Base-by-base conservation (phyloP, 92 coral and sea anemone genomes). In the Metridium senile region DNA sequence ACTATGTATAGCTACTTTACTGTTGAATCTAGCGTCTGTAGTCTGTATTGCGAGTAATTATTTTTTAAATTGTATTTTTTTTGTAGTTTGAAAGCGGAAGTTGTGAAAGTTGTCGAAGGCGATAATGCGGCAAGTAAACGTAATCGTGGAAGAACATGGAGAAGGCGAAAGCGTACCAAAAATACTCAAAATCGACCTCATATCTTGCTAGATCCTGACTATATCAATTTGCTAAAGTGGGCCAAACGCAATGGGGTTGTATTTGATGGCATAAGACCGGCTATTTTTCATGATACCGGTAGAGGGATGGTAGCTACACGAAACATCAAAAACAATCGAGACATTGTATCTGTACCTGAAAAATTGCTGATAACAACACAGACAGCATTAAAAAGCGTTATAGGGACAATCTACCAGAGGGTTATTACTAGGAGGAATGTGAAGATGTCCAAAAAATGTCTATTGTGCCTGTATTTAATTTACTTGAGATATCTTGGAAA, bases 281-380 rank as follows among this genome's bases (percentile, higher is more conserved):
- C 93, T 0, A 29, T 63, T 8, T 95, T 95, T 66, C 43, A 84
- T 11, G 80, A 61, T 13, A 89, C 93, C 19, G 99, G 99, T 35
- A 70, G 99, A 70, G 99, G 99, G 1, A 71, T 95, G 78, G 75
- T 85, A 80, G 91, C 97, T 16, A 61, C 74, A 9, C 82, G 63
- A 58, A 82, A 70, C 34, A 86, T 95, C 8, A 49, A 6, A 27
- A 68, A 29, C 18, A 82, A 83, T 0, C 95, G 89, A 26, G 62
- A 81, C 10, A 78, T 95, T 68, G 83, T 95, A 26, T 89, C 93
- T 16, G 97, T 94, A 0, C 98, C 98, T 35, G 82, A 66, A 57
- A 30, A 62, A 16, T 87, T 94, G 69, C 62, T 95, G 28, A 87
- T 95, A 39, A 92, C 93, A 1, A 33, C 86, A 32, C 52, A 64